phyloP scores from a whole-genome alignment of 2,888 invertebrate genomes.

The Pristionchus mayeri region DNA sequence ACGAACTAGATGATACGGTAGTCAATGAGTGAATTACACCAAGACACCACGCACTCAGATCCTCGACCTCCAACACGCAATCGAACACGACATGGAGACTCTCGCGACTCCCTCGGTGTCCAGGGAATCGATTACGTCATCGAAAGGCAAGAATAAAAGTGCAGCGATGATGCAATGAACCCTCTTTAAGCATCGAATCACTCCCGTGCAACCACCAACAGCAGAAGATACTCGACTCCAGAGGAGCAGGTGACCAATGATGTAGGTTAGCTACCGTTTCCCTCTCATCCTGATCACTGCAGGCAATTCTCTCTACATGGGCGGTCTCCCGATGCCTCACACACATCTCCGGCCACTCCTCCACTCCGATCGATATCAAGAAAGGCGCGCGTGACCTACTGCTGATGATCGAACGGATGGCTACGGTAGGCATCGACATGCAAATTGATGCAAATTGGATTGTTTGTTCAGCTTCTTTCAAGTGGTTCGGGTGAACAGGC shows the following conservation, averaged over 20 bases:
- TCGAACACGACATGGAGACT: not conserved
- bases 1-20: conserved; percentile 33
- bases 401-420: conserved; percentile 23
- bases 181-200: not conserved
- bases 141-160: not conserved
- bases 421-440: not conserved
- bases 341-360: not conserved
- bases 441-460: no score
- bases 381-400: conserved; percentile 5
- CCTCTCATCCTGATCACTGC: not conserved
- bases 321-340: not conserved
- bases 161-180: no score
- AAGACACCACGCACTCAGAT: not conserved
- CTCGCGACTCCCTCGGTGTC: conserved; percentile 1
- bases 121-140: not conserved
- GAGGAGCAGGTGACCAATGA: conserved; percentile 25
- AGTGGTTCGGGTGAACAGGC: not conserved
- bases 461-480: not conserved
- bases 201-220: not conserved
- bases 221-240: not conserved
- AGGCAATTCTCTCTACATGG: conserved; percentile 6
- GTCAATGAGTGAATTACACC: not conserved
- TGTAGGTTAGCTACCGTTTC: not conserved
- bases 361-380: conserved; percentile 12
- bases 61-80: not conserved